These are phyloP conservation scores for Paramormyrops hopkinsi DNA, from an alignment of 2,797 vertebrate genomes.

Conservation along the genomic window DNA sequence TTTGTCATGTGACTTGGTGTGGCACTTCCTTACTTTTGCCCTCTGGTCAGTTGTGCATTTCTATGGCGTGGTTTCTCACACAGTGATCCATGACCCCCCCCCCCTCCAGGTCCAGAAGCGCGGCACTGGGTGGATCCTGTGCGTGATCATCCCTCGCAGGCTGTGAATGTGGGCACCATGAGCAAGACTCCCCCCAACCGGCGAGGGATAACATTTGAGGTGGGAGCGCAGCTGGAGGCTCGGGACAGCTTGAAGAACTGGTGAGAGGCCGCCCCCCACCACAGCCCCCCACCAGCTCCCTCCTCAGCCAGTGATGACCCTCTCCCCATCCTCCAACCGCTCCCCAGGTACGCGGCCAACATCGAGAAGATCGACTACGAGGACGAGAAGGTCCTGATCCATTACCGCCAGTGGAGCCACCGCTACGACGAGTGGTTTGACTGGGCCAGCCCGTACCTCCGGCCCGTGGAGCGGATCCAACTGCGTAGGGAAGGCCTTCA, in stretches of 20 bases:
- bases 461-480: constrained; percentile 89
- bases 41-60: not conserved
- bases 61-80: not conserved
- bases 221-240: constrained; percentile 92
- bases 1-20: not conserved
- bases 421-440: constrained; percentile 99
- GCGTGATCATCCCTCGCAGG: constrained; percentile 36
- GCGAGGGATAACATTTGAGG: constrained; percentile 88
- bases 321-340: not conserved
- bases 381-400: constrained; percentile 91
- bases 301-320: too few relatives aligned
- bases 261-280: constrained; percentile 50
- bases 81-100: not conserved
- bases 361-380: constrained; percentile 98
- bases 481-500: constrained; percentile 77
- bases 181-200: constrained; percentile 92
- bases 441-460: constrained; percentile 92
- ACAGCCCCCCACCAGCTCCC: not conserved
- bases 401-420: constrained; percentile 98
- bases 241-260: constrained; percentile 92
- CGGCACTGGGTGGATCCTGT: not conserved
- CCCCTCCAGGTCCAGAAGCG: not conserved
- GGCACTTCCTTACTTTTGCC: not conserved
- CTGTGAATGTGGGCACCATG: constrained; percentile 73
- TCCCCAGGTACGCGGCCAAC: constrained; percentile 84